Conservation (phyloP, 2,888 invertebrate genomes). For the Stenotaenia linearis region DNA sequence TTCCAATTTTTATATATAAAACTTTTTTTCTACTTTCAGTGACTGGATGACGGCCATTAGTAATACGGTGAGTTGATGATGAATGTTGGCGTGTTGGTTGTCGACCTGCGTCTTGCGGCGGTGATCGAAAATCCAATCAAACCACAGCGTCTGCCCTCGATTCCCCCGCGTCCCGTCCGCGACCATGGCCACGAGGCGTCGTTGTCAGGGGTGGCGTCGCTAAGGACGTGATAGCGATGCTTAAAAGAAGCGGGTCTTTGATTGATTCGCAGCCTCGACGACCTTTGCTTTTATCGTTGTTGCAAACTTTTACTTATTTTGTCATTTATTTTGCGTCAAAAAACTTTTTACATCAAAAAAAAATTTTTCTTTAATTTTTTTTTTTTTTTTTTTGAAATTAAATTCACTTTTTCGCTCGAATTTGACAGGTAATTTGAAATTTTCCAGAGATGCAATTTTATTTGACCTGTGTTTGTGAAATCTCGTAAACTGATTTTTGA, state of each 20-base stretch:
- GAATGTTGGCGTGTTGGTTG: not conserved
- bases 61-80: constrained; percentile 60
- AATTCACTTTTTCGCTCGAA: not conserved
- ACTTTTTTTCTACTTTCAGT: constrained; percentile 50
- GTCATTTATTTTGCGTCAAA: not conserved
- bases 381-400: too few species aligned
- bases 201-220: not conserved
- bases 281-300: not conserved
- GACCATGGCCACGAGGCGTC: not conserved
- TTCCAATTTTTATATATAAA: not conserved
- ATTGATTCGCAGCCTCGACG: not conserved
- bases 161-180: not conserved
- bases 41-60: constrained; percentile 75
- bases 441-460: too few species aligned
- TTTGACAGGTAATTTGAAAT: not conserved
- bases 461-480: too few species aligned
- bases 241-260: not conserved
- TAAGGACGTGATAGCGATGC: not conserved
- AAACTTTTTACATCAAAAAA: too few species aligned
- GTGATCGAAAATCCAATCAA: not conserved
- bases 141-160: not conserved
- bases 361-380: too few species aligned
- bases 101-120: not conserved
- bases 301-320: not conserved
- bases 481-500: not conserved